Base-by-base conservation (phyloP, 2,797 vertebrate genomes). In the Periophthalmus magnuspinnatus region DNA sequence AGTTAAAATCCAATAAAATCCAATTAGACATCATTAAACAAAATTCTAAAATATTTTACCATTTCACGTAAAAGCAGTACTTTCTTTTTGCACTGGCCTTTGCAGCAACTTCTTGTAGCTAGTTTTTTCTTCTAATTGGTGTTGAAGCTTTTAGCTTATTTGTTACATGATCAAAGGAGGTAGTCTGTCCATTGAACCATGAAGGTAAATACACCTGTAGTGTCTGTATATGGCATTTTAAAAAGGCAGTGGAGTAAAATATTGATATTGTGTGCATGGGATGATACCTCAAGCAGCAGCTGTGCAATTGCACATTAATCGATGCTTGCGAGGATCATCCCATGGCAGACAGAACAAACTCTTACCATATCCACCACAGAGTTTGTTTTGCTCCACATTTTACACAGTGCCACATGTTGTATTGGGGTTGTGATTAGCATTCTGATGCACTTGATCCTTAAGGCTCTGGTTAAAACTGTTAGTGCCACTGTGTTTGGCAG, bases 371-470 rank as follows among this genome's bases (percentile, higher is more conserved):
- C 41, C 41, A 10, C 41, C 41, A 45, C 13, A 28, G 14, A 14
- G 13, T 55, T 2, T 56, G 33, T 34, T 21, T 38, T 34, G 3
- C 5, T n/a, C 1, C 17, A 22, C 17, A 41, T 11, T 41, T 21
- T 38, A 14, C 34, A n/a, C 34, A n/a, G 5, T 41, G 59, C 13
- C n/a, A 41, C 34, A 61, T 41, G 38, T 11, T 22, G n/a, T 19
- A 41, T 61, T 61, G n/a, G 11, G n/a, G 9, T 61, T 41, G 19
- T 11, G 17, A 50, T 50, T 16, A 33, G 36, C 2, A 5, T 71
- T 38, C 32, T 7, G 16, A 61, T 36, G 64, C 70, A 76, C 65
- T 32, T 21, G 34, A 56, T 72, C 62, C 68, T 64, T 50, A 68
- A 28, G 24, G 48, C 8, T 52, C 5, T 65, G 17, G 47, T 33